Base-by-base conservation (phyloP, 2,888 invertebrate genomes). In the Flexamia atlantica region DNA sequence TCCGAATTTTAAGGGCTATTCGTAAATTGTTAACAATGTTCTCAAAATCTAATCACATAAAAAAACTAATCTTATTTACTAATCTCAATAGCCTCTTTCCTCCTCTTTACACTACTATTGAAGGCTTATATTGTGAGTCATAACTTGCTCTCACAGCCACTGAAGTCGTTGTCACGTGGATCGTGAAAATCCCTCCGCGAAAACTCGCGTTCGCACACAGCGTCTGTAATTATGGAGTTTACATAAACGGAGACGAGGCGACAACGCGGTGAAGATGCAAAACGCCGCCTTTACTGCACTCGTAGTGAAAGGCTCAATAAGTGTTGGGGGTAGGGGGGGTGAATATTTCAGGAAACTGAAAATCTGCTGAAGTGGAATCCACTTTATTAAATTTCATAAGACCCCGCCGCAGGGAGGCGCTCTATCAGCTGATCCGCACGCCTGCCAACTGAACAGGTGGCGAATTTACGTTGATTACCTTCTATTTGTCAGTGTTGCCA, bases 371-470 rank as follows among this genome's bases (percentile, higher is more conserved):
- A 76, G 76, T 76, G 76, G 76, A 76, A 76, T 76, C 76, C 76
- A 76, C 76, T 76, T 76, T 76, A 76, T 76, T 76, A 50, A 76
- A 76, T 76, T 76, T 76, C 46, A 46, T 76, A 76, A 76, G 70
- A 68, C 53, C 64, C 64, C 28, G 12, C 64, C 64, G 28, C 70
- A 70, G 40, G 70, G 36, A 40, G 68, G 3, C 30, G 32, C 70
- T 70, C n/a, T 70, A 70, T 70, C 70, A 70, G 70, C 36, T 70
- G 70, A 70, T 70, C 40, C 40, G 36, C 64, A 64, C n/a, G 70
- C 70, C n/a, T 70, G 36, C 70, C 70, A 36, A 20, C 70, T 40
- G 40, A 70, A 70, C 70, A 70, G 40, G 70, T 23, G 36, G 70
- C 40, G 10, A 70, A 64, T 30, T 14, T 28, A 64, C 4, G 64